Base-by-base conservation (phyloP, 92 coral and sea anemone species). In the Phenganax subtilis region DNA sequence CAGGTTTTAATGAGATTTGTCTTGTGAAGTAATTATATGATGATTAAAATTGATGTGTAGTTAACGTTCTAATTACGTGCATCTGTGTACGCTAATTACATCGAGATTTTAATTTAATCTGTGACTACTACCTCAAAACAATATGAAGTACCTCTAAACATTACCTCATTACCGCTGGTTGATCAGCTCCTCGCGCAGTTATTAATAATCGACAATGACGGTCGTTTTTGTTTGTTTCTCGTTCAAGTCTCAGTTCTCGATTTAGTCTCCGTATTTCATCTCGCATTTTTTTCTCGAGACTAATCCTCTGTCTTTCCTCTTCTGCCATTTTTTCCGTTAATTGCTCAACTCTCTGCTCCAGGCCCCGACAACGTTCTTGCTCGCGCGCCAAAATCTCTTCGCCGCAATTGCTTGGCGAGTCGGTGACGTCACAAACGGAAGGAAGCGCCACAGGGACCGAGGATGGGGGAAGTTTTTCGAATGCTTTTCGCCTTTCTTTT, bases 261-360 rank as follows among this genome's bases (percentile, higher is more conserved):
- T 78, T 12, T 56, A 78, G 55, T 17, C 82, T 78, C 28, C 82
- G 57, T 27, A 78, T 78, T 52, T 78, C 82, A 6, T 78, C 82
- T 30, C 82, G 62, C 73, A 94, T 80, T 75, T 90, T 89, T 11
- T 80, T 82, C 77, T 92, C 91, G 27, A 94, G 86, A 64, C 84
- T 89, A 71, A 83, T 86, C 59, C 92, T 91, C 74, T 88, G 87
- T 29, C 87, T 65, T 55, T 92, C 85, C 81, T 94, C 98, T 68
- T 81, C 80, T 55, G 75, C 84, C 71, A 94, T 85, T 72, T 90
- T 89, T 25, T 85, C 83, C 55, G 87, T 82, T 78, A 94, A 65
- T 31, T 86, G 81, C 28, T 87, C 89, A 73, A 90, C 87, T 60
- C 90, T 91, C 86, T 85, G 78, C 75, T 94, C 97, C 74, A 94